A percentile compares a stretch with the other conserved stretches of the same genome.
phyloP scores from a whole-genome alignment of 2,888 invertebrate genomes.

The Drosophila leonis region DNA sequence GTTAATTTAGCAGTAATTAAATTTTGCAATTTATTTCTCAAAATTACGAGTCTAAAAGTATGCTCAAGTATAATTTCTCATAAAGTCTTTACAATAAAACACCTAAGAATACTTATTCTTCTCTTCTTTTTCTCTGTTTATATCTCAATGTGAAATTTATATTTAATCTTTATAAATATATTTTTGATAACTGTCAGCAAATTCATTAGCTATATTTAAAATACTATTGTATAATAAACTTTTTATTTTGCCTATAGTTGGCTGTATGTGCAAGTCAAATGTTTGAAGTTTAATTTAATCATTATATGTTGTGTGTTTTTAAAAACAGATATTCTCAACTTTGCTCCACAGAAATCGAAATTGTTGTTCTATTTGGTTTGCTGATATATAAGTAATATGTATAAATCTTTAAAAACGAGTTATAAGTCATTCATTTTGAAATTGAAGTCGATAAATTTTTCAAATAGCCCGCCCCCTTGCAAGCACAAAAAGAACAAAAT shows the following conservation, averaged over 20 bases:
- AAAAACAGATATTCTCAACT: too few relatives aligned
- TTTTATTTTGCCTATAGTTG: constrained; percentile 3
- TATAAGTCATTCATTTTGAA: constrained; percentile 20
- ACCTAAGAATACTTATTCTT: background rate
- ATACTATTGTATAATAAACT: background rate
- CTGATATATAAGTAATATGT: constrained; percentile 3
- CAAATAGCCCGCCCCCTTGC: background rate
- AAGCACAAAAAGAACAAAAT: constrained; percentile 12
- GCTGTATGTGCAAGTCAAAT: constrained; percentile 13
- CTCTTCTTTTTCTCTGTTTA: background rate
- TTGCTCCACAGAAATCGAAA: background rate
- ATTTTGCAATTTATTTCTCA: background rate
- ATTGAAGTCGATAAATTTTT: constrained; percentile 11
- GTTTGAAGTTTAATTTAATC: background rate
- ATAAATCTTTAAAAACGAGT: background rate
- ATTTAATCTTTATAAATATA: background rate
- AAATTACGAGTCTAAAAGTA: background rate
- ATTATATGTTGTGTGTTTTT: background rate
- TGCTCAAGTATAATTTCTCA: background rate
- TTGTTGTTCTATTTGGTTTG: background rate
- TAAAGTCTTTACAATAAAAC: background rate
- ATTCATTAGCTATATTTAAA: background rate
- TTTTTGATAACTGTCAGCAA: background rate
- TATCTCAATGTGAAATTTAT: background rate
- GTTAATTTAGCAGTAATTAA: background rate